Evolutionary conservation across 2,888 invertebrate species (phyloP), one percentile per base, ranked within the genome.

Genomic region (Tetragonula carbonaria): DNA sequence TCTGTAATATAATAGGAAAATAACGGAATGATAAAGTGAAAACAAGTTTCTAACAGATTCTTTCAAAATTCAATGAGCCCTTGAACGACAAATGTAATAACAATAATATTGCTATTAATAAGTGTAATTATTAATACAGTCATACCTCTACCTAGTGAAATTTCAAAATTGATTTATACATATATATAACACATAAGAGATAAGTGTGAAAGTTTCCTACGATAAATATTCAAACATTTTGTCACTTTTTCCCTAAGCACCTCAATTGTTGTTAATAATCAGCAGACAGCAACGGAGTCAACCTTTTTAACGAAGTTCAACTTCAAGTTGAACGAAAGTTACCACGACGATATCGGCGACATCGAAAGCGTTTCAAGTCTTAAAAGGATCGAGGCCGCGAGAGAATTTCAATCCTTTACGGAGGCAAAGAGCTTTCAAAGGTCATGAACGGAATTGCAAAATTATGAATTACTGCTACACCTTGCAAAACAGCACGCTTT

Each of bases 331-430:
- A 33, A 16, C 23, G 16, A 23, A 67, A 62, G 38, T 79, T 67
- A 16, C 51, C 33, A 6, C 5, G 51, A 16, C 50, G n/a, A 76
- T 38, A 76, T 38, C 51, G 79, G 59, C 53, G 53, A 77, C 57
- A 51, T 62, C 38, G 59, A 62, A 67, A 76, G 59, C 62, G 59
- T 79, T 77, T 77, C 53, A 77, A 23, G 59, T 28, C 59, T 79
- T 78, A 59, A 67, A 67, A 62, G 59, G 67, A 62, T 57, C n/a
- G 53, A 38, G 78, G 62, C 51, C 50, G 2, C 67, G 28, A 33
- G 50, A 53, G 59, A 79, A 79, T 67, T 79, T 79, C 51, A 79
- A 76, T 76, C 53, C 33, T 23, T 67, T n/a, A 23, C 51, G 33
- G 28, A 50, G 33, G 51, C 28, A 21, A 23, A 50, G 38, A 53